Base-by-base conservation (phyloP, 1,140 invertebrate genomes). In the Cydia splendana region DNA sequence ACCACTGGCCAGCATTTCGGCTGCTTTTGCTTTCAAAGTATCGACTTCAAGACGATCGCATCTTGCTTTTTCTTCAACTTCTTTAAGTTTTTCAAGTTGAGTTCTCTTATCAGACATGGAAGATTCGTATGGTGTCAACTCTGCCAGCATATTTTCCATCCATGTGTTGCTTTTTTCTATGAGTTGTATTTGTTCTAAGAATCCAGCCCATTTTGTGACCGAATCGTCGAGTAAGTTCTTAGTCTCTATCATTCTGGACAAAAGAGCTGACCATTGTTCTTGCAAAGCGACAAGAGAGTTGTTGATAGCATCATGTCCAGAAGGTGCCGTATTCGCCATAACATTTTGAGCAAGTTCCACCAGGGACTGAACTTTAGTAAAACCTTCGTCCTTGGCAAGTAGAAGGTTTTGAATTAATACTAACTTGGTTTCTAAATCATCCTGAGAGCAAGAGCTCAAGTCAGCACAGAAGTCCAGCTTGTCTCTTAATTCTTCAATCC, bases 31-130 rank as follows among this genome's bases (percentile, higher is more conserved):
- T 92, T 97, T 98, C 28, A 99, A 89, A 76, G 95, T 96, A 81
- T 99, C 98, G 4, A 99, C 97, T 87, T 99, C 98, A 80, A 98
- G 96, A 83, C 98, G 97, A 86, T 99, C 98, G 88, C 97, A 97
- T 6, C 97, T 94, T 4, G 98, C 95, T 92, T 98, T 98, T 88
- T 99, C 97, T 90, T 98, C 97, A 0, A 98, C 94, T 77, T 95
- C 95, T 89, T 98, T 98, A 12, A 98, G 95, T 81, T 96, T 95
- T 87, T 98, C 98, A 12, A 98, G 88, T 87, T 98, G 97, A 12
- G 95, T 95, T 76, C 97, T 94, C 87, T 98, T 98, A 86, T 98
- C 98, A 0, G 96, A 95, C 93, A 98, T 95, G 0, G 96, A 97
- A 2, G 96, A 95, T 92, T 98, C 96, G 85, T 95, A 96, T 77